These are phyloP conservation scores for Patella pellucida DNA, from an alignment of 2,888 invertebrate genomes.

Conservation along the genomic window DNA sequence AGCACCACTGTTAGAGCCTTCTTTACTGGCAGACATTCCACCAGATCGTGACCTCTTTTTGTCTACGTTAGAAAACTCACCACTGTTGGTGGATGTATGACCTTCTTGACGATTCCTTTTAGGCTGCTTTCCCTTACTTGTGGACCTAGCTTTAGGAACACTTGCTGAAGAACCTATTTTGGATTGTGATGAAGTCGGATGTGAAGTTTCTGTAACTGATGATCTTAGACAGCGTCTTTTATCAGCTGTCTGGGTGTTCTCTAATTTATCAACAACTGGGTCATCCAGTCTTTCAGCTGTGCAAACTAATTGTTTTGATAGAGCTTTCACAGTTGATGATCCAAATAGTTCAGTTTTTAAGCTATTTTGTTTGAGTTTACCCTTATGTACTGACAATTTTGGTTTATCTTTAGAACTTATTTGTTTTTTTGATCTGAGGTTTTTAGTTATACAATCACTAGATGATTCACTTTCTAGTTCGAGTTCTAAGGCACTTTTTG, in stretches of 20 bases:
- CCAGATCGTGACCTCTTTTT: conserved; percentile 29
- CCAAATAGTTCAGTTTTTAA: not conserved
- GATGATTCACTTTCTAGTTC: conserved; percentile 9
- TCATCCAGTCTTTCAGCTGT: conserved; percentile 1
- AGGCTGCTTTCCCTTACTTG: conserved; percentile 32
- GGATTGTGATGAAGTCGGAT: not conserved
- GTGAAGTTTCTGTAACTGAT: not conserved
- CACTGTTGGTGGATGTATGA: conserved; percentile 24
- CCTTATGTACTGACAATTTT: not conserved
- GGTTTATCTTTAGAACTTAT: not conserved
- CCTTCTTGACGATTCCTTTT: conserved; percentile 25
- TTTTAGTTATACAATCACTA: not conserved
- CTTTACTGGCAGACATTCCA: conserved; percentile 49
- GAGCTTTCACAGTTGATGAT: not conserved
- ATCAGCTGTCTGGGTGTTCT: not conserved
- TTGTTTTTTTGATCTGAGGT: not conserved
- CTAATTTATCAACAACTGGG: not conserved
- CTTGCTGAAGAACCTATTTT: conserved; percentile 60
- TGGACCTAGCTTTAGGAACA: conserved; percentile 44
- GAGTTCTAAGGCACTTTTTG: conserved; percentile 8
- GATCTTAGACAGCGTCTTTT: not conserved
- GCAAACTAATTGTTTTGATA: conserved; percentile 7
- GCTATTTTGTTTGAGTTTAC: not conserved
- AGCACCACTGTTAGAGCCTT: conserved; percentile 37
- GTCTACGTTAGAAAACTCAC: conserved; percentile 35